Percentiles rank a stretch among this genome's conserved stretches.
phyloP scores from a whole-genome alignment of 2,797 vertebrate species.

The Odontamblyopus rebecca region DNA sequence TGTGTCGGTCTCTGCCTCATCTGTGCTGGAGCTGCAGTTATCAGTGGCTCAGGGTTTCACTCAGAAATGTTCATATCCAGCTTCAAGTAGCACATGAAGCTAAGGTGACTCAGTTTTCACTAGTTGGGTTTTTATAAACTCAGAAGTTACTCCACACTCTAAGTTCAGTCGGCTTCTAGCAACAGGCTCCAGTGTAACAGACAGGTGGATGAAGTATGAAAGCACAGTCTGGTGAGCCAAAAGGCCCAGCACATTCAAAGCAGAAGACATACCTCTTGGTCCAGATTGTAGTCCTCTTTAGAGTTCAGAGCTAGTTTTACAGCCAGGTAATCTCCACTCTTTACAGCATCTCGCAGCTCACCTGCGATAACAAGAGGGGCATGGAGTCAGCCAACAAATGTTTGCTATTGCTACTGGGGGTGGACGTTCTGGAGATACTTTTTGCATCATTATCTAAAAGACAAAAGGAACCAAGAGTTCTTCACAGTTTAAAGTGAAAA shows the following conservation, averaged over 20 bases:
- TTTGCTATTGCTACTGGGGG: background rate
- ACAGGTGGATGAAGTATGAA: background rate
- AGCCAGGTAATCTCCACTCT: slow-evolving; percentile 93
- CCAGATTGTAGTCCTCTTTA: slow-evolving; percentile 92
- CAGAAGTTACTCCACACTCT: too few relatives aligned
- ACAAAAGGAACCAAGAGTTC: too few relatives aligned
- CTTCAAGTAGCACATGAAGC: too few relatives aligned
- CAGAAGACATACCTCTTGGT: slow-evolving; percentile 87
- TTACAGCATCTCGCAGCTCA: slow-evolving; percentile 92
- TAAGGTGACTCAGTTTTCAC: background rate
- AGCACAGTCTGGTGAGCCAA: background rate
- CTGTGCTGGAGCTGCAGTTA: too few relatives aligned
- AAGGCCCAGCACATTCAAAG: background rate
- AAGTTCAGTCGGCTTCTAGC: too few relatives aligned
- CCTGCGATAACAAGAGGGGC: slow-evolving; percentile 56
- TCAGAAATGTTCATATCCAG: too few relatives aligned
- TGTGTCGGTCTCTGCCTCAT: too few relatives aligned
- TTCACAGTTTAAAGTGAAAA: too few relatives aligned
- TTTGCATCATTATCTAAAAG: too few relatives aligned
- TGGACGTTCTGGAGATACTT: background rate
- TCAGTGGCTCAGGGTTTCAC: too few relatives aligned
- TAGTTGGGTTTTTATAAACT: too few relatives aligned
- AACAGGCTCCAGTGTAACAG: too few relatives aligned
- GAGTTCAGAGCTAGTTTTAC: slow-evolving; percentile 95
- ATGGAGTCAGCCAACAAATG: background rate